Base-by-base conservation (phyloP, 2,797 vertebrate species). In the Chrosomus eos region DNA sequence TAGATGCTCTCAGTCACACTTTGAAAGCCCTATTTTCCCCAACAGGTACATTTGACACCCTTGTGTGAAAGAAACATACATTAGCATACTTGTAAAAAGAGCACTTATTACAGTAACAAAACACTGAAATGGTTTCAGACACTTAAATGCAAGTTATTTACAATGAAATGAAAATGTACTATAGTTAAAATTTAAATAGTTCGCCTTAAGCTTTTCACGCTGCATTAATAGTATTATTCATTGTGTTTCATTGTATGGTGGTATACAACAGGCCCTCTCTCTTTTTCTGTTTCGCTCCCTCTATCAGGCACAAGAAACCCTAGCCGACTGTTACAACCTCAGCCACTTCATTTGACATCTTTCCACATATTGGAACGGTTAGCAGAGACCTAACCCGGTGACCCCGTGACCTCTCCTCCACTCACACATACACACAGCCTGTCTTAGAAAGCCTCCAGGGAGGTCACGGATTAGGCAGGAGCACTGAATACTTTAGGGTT, bases 311-410 rank as follows among this genome's bases (percentile, higher is more conserved):
- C 21, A 23, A 88, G 92, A 93, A 95, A 94, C 86, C 33, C 28
- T 85, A 93, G 64, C 83, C 86, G 68, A 18, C 77, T 88, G 88
- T 90, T 91, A 88, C 89, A 91, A 87, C 84, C 81, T 83, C 36
- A 68, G 60, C 55, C 40, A 66, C 82, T 75, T 74, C 19, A 53
- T 84, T 88, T 77, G 86, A 84, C 89, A 90, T 90, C 87, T 89
- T 75, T 81, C 87, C 88, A 91, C 91, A 94, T 86, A 88, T 84
- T 91, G 91, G 86, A 93, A 91, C 81, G 78, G 86, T 93, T 91
- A 92, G 86, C 81, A 58, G 81, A 79, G 78, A 64, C 89, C 87
- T 88, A 87, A 90, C 90, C 90, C 82, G 0, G 1, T 79, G 86
- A 92, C 90, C 90, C 79, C 13, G 31, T 84, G 88, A 93, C 89